Evolutionary conservation across 2,113 vertebrate species (phyloP).

Genomic region (Poicephalus meyeri): DNA sequence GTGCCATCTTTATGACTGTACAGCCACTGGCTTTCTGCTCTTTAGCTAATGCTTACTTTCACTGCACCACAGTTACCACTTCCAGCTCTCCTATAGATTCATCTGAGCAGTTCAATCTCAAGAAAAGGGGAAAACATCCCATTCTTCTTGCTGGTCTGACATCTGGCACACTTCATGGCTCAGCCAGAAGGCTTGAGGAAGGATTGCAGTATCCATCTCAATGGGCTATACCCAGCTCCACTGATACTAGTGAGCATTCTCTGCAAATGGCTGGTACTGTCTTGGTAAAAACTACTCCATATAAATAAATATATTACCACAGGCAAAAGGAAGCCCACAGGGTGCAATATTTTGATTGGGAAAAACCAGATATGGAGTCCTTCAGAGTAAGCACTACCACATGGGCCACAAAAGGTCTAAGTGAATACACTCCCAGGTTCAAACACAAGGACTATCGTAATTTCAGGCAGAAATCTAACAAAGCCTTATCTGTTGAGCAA

Average conservation of each 20-base stretch:
- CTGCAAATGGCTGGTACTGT: background rate
- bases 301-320: background rate
- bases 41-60: background rate
- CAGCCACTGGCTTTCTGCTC: background rate
- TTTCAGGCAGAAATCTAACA: constrained; percentile 9
- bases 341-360: background rate
- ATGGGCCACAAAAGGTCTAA: background rate
- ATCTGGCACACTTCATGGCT: fast-evolving
- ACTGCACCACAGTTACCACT: background rate
- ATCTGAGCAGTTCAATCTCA: background rate
- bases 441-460: background rate
- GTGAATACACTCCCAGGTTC: background rate
- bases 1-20: background rate
- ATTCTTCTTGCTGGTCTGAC: background rate
- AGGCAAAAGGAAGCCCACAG: background rate
- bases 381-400: background rate
- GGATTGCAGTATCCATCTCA: background rate
- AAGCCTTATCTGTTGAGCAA: background rate
- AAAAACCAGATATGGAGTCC: background rate
- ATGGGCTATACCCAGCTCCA: background rate
- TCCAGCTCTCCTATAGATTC: background rate
- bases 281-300: background rate
- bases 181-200: background rate
- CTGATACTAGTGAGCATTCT: background rate
- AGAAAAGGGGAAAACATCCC: background rate